Evolutionary conservation across 2,113 vertebrate species (phyloP), one percentile per base, ranked within the genome.

Genomic region (Chloropsis cyanopogon): DNA sequence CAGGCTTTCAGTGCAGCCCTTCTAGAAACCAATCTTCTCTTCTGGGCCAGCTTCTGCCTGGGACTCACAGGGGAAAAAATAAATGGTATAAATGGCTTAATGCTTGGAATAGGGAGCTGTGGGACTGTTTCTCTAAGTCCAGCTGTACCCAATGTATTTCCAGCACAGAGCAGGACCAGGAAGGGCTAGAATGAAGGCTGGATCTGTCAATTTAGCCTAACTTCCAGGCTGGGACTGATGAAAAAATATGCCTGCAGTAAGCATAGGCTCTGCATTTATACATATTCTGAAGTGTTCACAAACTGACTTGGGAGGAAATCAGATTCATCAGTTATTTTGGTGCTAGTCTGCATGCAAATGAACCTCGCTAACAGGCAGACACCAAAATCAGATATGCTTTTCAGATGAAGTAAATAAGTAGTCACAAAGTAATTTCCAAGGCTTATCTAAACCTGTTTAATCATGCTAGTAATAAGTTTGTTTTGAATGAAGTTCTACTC

Each of bases 281-380:
- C 47, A 59, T 94, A 81, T 88, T 94, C 52, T 68, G 50, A 73
- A 90, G 21, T 31, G 39, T 70, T 90, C 79, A 86, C 33, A 81
- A 73, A 91, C 52, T 49, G 69, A 86, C 56, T 84, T 78, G 57
- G 47, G 59, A 93, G 69, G 44, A 88, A 94, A 91, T 93, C 60
- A 89, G 80, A 81, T 60, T 49, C 68, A 70, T 44, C 52, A 86
- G 76, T 71, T 93, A 86, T 86, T 93, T 66, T 86, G 69, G 65
- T 86, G 61, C 69, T n/a, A 95, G 80, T 52, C 81, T 93, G 83
- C 86, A 82, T 91, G 83, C 81, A 95, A 84, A 92, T 87, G 61
- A 95, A 79, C 57, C 41, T 87, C 49, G 39, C 57, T 50, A 89
- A 92, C 52, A 92, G 28, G 61, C 81, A 87, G 81, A 92, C 54